These are phyloP conservation scores for Alexandromys fortis DNA, from an alignment of 2,113 vertebrate genomes.

Conservation along the genomic window DNA sequence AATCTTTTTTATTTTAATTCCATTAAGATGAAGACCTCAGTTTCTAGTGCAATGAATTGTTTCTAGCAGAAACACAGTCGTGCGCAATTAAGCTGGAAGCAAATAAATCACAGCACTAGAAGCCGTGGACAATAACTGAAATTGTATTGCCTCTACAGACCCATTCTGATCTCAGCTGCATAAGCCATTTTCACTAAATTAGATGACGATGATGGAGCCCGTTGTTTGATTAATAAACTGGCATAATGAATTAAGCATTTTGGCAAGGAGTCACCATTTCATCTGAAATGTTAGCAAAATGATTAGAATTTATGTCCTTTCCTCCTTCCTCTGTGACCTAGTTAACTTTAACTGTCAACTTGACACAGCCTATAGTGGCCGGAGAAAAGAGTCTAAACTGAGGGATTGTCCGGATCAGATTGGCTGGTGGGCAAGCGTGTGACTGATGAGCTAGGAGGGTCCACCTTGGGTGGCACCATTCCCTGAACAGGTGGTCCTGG, in stretches of 20 bases:
- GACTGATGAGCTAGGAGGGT: neutral
- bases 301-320: conserved; percentile 46
- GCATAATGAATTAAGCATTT: conserved; percentile 55
- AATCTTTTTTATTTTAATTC: conserved; percentile 75
- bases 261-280: conserved; percentile 25
- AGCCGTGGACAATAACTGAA: conserved; percentile 37
- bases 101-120: conserved; percentile 23
- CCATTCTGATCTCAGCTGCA: conserved; percentile 28
- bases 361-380: neutral
- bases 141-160: neutral
- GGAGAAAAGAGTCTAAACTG: neutral
- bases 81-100: conserved; percentile 3
- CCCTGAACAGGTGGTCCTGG: neutral
- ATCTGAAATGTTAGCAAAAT: conserved; percentile 15
- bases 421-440: neutral
- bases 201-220: conserved; percentile 46
- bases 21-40: conserved; percentile 62
- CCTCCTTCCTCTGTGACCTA: conserved; percentile 27
- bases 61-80: conserved; percentile 45
- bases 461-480: neutral
- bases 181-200: conserved; percentile 56
- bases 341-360: neutral
- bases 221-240: conserved; percentile 65
- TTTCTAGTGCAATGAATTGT: conserved; percentile 61
- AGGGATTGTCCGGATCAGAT: neutral